These are phyloP conservation scores for Spinibarbus caldwelli DNA, from an alignment of 2,797 vertebrate genomes.

Conservation along the genomic window DNA sequence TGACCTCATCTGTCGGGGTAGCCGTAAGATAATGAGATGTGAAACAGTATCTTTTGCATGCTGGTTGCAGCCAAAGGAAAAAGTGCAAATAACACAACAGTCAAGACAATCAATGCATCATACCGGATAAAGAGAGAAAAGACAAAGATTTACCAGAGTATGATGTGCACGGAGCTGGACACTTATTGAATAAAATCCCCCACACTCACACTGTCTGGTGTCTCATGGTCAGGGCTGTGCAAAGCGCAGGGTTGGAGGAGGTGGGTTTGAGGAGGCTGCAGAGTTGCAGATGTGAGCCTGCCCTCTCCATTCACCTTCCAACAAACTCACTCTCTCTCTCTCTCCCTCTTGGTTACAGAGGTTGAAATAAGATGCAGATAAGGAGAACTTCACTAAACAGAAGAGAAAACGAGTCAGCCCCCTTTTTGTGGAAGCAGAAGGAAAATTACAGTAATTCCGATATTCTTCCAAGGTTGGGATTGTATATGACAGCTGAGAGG, in stretches of 20 bases:
- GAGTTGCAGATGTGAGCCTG: slow-evolving; percentile 80
- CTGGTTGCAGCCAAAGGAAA: slow-evolving; percentile 10
- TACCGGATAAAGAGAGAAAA: slow-evolving; percentile 16
- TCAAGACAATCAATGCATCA: slow-evolving; percentile 4
- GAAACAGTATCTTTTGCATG: slow-evolving; percentile 31
- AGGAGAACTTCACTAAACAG: slow-evolving; percentile 71
- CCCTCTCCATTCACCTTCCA: slow-evolving; percentile 74
- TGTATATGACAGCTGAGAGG: slow-evolving; percentile 62
- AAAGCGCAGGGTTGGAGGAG: slow-evolving; percentile 63
- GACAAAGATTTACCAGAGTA: slow-evolving; percentile 60
- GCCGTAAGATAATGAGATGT: background rate
- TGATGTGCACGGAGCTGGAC: slow-evolving; percentile 60
- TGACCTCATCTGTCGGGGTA: slow-evolving; percentile 15
- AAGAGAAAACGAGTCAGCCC: slow-evolving; percentile 67
- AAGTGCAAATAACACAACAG: slow-evolving; percentile 5
- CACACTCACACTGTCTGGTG: slow-evolving; percentile 75
- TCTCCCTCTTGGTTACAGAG: slow-evolving; percentile 56
- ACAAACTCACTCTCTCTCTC: slow-evolving; percentile 39
- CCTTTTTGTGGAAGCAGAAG: slow-evolving; percentile 69
- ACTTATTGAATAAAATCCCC: slow-evolving; percentile 61
- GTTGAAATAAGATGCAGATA: slow-evolving; percentile 80
- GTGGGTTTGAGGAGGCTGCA: slow-evolving; percentile 66
- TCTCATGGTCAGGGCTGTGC: slow-evolving; percentile 70
- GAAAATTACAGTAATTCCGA: slow-evolving; percentile 76
- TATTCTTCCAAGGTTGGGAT: slow-evolving; percentile 71